phyloP scores from a whole-genome alignment of 2,113 vertebrate species.

The Callionymus lyra region DNA sequence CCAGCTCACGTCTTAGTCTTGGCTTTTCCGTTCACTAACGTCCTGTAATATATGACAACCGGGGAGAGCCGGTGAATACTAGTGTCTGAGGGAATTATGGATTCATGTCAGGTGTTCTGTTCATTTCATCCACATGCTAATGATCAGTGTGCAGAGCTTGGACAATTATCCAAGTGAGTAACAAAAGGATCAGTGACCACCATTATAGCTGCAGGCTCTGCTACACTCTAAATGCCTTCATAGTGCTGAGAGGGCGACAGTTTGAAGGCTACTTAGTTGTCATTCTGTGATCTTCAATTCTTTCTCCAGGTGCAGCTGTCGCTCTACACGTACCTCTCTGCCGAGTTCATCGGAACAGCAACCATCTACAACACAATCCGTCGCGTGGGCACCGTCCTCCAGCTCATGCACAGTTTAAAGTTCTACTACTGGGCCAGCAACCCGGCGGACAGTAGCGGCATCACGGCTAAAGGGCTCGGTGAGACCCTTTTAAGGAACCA shows the following conservation, averaged over 20 bases:
- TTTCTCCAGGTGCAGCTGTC: conserved; percentile 81
- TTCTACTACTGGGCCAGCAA: conserved; percentile 96
- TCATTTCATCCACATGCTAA: conserved; percentile 42
- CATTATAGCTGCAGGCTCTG: conserved; percentile 5
- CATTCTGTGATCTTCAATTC: background rate
- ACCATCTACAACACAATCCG: conserved; percentile 92
- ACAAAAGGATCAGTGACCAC: conserved; percentile 23
- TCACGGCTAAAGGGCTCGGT: conserved; percentile 86
- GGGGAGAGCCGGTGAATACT: conserved; percentile 11
- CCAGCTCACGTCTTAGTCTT: conserved; percentile 8
- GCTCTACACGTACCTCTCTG: conserved; percentile 89
- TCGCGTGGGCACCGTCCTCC: conserved; percentile 88
- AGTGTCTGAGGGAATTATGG: conserved; percentile 21
- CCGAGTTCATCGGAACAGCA: conserved; percentile 92
- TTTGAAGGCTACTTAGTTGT: too few species aligned
- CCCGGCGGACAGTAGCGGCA: conserved; percentile 80
- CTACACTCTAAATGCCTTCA: too few species aligned
- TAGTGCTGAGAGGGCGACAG: too few species aligned
- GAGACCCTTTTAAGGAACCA: conserved; percentile 37
- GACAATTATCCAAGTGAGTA: conserved; percentile 22
- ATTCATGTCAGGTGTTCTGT: conserved; percentile 30
- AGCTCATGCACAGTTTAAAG: conserved; percentile 90
- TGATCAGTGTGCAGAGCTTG: conserved; percentile 20
- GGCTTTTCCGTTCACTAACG: conserved; percentile 10
- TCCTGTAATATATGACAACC: conserved; percentile 26